These are phyloP conservation scores for Coelopa frigida DNA, from an alignment of 1,140 invertebrate genomes.

Conservation along the genomic window DNA sequence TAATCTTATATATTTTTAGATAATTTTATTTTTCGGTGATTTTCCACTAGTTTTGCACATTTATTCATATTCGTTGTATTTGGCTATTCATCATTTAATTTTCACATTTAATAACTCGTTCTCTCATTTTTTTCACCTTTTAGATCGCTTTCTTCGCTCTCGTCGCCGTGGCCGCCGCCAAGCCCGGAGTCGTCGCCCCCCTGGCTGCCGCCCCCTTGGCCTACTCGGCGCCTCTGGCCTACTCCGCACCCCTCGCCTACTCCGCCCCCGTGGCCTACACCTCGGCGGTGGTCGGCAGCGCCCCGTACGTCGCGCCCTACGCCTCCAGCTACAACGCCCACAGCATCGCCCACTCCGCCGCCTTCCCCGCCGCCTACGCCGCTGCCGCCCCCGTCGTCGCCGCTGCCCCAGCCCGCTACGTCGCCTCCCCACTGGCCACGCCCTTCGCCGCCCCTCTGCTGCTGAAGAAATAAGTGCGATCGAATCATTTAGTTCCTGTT, in stretches of 20 bases:
- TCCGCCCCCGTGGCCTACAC: too few species aligned
- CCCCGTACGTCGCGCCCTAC: constrained; percentile 49
- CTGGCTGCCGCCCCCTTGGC: constrained; percentile 3
- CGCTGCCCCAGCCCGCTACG: constrained; percentile 21
- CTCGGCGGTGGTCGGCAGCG: constrained; percentile 34
- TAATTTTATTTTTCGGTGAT: too few species aligned
- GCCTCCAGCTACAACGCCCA: constrained; percentile 36
- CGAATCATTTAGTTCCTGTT: too few species aligned
- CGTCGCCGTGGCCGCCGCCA: constrained; percentile 33
- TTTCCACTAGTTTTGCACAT: too few species aligned
- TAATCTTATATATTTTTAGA: too few species aligned
- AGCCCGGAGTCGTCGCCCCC: constrained; percentile 30
- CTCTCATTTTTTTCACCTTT: too few species aligned
- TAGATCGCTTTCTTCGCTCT: constrained; percentile 38
- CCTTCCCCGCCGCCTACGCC: constrained; percentile 24
- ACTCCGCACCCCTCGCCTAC: constrained; percentile 35
- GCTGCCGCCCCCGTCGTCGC: constrained; percentile 33
- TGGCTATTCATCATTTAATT: too few species aligned
- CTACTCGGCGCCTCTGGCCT: constrained; percentile 36
- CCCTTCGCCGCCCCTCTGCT: constrained; percentile 21
- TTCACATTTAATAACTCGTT: neutral
- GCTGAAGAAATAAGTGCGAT: too few species aligned
- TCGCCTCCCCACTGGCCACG: constrained; percentile 33
- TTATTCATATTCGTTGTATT: too few species aligned
- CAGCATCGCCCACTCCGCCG: constrained; percentile 31